phyloP scores from a whole-genome alignment of 2,113 vertebrate species.

The Pygoscelis adeliae region DNA sequence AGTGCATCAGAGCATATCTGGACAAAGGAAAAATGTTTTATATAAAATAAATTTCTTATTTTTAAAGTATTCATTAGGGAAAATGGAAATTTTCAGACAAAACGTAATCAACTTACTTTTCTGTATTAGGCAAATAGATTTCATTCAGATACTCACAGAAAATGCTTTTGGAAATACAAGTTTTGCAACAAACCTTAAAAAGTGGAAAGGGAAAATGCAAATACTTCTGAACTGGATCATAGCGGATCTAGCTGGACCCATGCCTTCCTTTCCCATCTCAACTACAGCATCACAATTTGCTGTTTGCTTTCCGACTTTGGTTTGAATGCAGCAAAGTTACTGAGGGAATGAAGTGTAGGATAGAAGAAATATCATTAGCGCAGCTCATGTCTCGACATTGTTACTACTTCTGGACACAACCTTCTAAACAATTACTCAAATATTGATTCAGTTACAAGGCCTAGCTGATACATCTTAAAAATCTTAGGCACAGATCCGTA shows the following conservation, averaged over 20 bases:
- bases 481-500: background rate
- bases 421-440: background rate
- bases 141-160: background rate
- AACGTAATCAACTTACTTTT: background rate
- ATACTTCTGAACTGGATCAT: background rate
- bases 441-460: background rate
- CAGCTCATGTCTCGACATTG: background rate
- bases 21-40: background rate
- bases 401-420: background rate
- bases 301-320: background rate
- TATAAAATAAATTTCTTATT: background rate
- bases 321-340: background rate
- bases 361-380: background rate
- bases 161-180: background rate
- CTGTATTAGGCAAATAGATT: background rate
- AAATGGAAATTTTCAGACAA: background rate
- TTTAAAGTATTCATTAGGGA: background rate
- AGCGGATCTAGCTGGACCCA: background rate
- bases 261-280: background rate
- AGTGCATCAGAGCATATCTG: background rate
- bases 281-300: background rate
- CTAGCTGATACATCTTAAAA: background rate
- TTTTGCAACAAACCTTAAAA: background rate
- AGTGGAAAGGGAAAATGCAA: rapidly evolving
- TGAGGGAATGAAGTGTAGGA: background rate